Evolutionary conservation across 2,888 invertebrate genomes (phyloP).

Genomic region (Eulithis testata): DNA sequence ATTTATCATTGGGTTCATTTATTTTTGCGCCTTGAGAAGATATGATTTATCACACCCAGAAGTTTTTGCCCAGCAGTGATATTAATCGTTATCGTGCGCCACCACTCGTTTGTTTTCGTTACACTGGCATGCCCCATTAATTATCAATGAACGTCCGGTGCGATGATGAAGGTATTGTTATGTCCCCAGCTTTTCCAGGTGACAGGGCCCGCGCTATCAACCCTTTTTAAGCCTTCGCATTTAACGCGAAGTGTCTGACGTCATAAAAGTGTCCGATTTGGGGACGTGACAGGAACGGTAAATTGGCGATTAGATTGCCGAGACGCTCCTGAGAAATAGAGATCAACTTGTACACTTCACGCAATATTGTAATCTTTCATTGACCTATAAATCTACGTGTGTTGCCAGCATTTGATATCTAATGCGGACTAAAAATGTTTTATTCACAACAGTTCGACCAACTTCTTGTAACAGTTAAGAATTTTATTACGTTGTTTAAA

Average conservation of each 20-base stretch:
- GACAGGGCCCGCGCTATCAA: constrained; percentile 80
- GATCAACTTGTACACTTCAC: too few relatives aligned
- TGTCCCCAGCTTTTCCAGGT: constrained; percentile 79
- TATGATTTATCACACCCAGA: constrained; percentile 81
- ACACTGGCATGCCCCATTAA: constrained; percentile 81
- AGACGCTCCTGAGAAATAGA: constrained; percentile 53
- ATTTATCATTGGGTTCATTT: constrained; percentile 84
- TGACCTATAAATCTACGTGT: constrained; percentile 24
- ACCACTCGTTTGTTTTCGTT: constrained; percentile 83
- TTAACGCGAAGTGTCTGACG: constrained; percentile 81
- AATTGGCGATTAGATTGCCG: constrained; percentile 76
- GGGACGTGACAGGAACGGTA: constrained; percentile 76
- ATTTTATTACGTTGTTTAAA: constrained; percentile 43
- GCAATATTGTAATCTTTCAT: too few relatives aligned
- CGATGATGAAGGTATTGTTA: constrained; percentile 79
- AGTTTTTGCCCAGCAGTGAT: constrained; percentile 82
- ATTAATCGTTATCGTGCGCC: constrained; percentile 83
- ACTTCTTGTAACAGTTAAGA: constrained; percentile 43
- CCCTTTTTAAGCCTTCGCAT: constrained; percentile 83
- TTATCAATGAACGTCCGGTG: constrained; percentile 83
- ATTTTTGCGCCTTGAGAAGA: constrained; percentile 82
- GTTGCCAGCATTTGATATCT: constrained; percentile 20
- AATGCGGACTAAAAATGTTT: constrained; percentile 35
- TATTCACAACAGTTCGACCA: constrained; percentile 39
- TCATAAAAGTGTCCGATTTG: constrained; percentile 83